Conservation (phyloP, 2,888 invertebrate genomes). For the Gortyna flavago region DNA sequence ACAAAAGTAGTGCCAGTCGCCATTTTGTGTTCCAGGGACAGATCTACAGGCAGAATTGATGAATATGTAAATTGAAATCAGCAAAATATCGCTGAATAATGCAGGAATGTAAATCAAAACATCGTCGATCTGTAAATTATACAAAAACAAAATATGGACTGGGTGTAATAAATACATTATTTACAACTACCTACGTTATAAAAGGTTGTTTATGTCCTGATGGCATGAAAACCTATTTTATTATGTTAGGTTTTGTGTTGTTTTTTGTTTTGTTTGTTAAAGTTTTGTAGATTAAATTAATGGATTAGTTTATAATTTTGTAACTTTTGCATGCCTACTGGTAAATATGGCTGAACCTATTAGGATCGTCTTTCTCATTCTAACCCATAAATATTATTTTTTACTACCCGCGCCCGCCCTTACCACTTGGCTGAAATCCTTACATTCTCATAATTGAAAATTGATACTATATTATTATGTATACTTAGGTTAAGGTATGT, state of each 20-base stretch:
- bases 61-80: slow-evolving; percentile 59
- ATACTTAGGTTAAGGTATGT: too few species aligned
- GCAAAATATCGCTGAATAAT: slow-evolving; percentile 54
- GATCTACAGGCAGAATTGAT: slow-evolving; percentile 48
- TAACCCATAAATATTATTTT: background rate
- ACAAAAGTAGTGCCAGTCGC: slow-evolving; percentile 28
- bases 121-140: slow-evolving; percentile 51
- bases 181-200: slow-evolving; percentile 10
- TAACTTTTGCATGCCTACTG: too few species aligned
- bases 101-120: slow-evolving; percentile 53
- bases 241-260: too few species aligned
- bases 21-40: slow-evolving; percentile 51
- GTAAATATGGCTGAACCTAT: background rate
- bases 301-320: too few species aligned
- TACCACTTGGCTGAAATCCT: background rate
- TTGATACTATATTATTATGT: too few species aligned
- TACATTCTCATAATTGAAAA: background rate
- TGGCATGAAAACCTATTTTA: background rate
- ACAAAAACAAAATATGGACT: slow-evolving; percentile 53
- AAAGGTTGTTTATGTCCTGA: background rate
- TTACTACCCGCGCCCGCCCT: background rate
- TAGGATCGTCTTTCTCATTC: background rate
- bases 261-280: too few species aligned
- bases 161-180: slow-evolving; percentile 42
- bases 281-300: too few species aligned